Evolutionary conservation across 2,888 invertebrate species (phyloP).

Genomic region (Arrhopalites spinosus): DNA sequence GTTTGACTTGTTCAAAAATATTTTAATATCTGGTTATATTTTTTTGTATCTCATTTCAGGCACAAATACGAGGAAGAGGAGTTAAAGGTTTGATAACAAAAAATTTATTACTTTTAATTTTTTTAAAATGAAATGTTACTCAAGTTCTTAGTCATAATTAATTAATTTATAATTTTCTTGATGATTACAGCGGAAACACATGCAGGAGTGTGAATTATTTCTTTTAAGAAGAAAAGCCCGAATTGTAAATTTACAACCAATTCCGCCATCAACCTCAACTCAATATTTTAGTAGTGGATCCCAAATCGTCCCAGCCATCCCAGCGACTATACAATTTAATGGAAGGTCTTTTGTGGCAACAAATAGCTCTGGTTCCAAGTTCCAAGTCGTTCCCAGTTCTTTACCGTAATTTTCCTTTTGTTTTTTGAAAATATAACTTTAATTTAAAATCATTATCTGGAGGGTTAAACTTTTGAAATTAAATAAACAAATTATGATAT

Average conservation of each 20-base stretch:
- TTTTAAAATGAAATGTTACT: too few relatives aligned
- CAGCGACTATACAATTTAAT: conserved; percentile 31
- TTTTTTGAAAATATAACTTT: too few relatives aligned
- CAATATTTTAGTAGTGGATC: conserved; percentile 33
- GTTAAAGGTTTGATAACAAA: too few relatives aligned
- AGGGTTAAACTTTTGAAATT: too few relatives aligned
- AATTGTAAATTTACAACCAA: conserved; percentile 36
- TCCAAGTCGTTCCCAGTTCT: conserved; percentile 16
- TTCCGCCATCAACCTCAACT: conserved; percentile 17
- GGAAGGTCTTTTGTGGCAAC: conserved; percentile 27
- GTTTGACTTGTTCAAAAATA: neutral
- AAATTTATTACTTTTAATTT: too few relatives aligned
- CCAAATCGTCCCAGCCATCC: conserved; percentile 20
- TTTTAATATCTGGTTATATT: too few relatives aligned
- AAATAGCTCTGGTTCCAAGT: conserved; percentile 13
- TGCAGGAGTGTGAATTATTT: conserved; percentile 57
- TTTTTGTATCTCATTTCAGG: conserved; percentile 48
- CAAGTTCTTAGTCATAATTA: too few relatives aligned
- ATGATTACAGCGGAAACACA: conserved; percentile 64
- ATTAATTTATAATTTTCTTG: too few relatives aligned
- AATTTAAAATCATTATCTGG: too few relatives aligned
- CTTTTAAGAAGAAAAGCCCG: conserved; percentile 51
- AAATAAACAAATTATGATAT: too few relatives aligned
- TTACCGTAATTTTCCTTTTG: neutral
- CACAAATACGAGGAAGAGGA: conserved; percentile 66